Evolutionary conservation across 2,113 vertebrate species (phyloP).

Genomic region (Meles meles): DNA sequence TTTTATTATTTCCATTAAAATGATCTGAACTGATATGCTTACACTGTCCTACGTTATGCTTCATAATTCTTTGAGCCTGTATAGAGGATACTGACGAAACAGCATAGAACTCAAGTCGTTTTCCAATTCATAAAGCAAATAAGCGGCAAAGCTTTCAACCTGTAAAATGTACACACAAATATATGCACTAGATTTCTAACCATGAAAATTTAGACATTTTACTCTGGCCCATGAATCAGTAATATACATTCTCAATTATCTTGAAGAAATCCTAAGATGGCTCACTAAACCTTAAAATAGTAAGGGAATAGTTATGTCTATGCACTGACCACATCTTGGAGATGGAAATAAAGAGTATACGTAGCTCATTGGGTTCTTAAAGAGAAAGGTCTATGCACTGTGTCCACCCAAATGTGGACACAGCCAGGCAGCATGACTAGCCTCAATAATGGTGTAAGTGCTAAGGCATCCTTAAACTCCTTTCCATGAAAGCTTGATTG

Average conservation of each 20-base stretch:
- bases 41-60: not conserved
- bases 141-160: not conserved
- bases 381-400: not conserved
- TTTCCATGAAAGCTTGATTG: conserved; percentile 53
- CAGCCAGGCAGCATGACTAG: not conserved
- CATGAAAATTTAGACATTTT: not conserved
- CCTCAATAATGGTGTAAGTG: not conserved
- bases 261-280: not conserved
- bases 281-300: not conserved
- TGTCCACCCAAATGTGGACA: not conserved
- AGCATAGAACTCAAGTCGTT: not conserved
- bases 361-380: not conserved
- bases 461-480: conserved; percentile 13
- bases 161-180: not conserved
- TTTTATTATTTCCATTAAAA: not conserved
- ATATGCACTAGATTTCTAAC: not conserved
- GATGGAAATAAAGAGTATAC: not conserved
- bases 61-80: not conserved
- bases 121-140: not conserved
- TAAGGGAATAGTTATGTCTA: not conserved
- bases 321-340: not conserved
- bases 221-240: not conserved
- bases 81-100: not conserved
- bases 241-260: not conserved
- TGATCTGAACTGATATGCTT: not conserved